phyloP scores from a whole-genome alignment of 2,888 invertebrate genomes.

The Tridacna crocea region DNA sequence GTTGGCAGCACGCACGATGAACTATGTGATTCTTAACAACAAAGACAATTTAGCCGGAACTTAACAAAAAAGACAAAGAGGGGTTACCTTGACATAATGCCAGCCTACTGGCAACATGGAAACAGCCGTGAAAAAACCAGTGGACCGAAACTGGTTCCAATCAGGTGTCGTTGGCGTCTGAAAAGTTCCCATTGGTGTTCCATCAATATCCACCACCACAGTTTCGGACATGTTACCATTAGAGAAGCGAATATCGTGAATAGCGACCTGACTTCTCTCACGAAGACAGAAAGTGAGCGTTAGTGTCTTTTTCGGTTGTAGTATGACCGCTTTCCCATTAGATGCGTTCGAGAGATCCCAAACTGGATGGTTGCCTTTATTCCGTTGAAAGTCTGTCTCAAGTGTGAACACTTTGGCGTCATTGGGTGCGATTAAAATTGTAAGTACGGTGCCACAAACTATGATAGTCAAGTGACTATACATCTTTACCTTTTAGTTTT shows the following conservation, averaged over 20 bases:
- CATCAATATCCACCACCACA: conserved; percentile 61
- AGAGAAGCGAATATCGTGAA: conserved; percentile 65
- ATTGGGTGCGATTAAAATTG: neutral
- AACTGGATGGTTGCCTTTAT: conserved; percentile 61
- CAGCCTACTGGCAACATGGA: conserved; percentile 57
- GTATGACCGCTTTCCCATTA: conserved; percentile 61
- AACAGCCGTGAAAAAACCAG: conserved; percentile 56
- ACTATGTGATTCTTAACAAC: no score
- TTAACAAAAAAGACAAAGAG: no score
- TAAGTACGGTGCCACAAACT: neutral
- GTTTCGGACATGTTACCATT: conserved; percentile 63
- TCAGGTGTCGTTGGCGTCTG: conserved; percentile 36
- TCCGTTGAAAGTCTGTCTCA: conserved; percentile 47
- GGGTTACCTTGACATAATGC: conserved; percentile 52
- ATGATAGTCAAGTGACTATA: neutral
- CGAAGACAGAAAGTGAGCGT: conserved; percentile 67
- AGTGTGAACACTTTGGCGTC: conserved; percentile 44
- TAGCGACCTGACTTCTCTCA: conserved; percentile 38
- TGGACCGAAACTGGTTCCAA: conserved; percentile 62
- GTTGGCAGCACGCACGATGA: no score
- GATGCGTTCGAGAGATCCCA: conserved; percentile 61
- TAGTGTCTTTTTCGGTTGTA: conserved; percentile 52
- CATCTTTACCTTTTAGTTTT: no score
- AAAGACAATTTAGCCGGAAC: no score
- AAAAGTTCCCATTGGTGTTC: conserved; percentile 58